Conservation (phyloP, 1,140 invertebrate species). For the Melitaea cinxia region DNA sequence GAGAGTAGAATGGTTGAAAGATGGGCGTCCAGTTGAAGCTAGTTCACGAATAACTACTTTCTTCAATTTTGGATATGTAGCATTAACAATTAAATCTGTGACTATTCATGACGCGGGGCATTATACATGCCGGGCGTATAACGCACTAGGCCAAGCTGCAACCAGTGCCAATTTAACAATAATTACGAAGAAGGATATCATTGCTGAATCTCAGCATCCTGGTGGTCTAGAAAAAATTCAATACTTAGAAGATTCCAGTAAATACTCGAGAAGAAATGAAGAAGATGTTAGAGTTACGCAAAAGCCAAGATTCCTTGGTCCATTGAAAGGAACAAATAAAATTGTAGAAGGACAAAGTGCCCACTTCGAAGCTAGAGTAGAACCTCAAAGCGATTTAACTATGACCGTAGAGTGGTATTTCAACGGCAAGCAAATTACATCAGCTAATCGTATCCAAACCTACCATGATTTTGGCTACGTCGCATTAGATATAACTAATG, state of each 20-base stretch:
- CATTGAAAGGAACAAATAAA: slow-evolving; percentile 94
- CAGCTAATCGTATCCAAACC: slow-evolving; percentile 93
- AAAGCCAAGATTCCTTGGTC: slow-evolving; percentile 92
- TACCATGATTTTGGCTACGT: slow-evolving; percentile 98
- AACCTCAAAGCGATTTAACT: slow-evolving; percentile 94
- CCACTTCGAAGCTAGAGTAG: slow-evolving; percentile 97
- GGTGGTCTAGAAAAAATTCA: slow-evolving; percentile 94
- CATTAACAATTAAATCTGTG: slow-evolving; percentile 96
- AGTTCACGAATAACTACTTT: slow-evolving; percentile 96
- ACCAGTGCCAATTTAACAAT: slow-evolving; percentile 94
- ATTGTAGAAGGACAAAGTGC: slow-evolving; percentile 97
- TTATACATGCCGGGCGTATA: slow-evolving; percentile 95
- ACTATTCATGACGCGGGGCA: slow-evolving; percentile 94
- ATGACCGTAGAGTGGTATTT: slow-evolving; percentile 96
- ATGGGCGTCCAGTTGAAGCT: slow-evolving; percentile 94
- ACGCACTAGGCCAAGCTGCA: slow-evolving; percentile 96
- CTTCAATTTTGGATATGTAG: slow-evolving; percentile 98
- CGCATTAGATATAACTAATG: slow-evolving; percentile 95
- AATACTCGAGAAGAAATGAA: slow-evolving; percentile 84
- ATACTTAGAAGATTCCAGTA: slow-evolving; percentile 92
- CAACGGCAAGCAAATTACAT: slow-evolving; percentile 92
- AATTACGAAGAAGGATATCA: slow-evolving; percentile 92
- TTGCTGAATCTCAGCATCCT: slow-evolving; percentile 92
- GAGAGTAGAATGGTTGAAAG: slow-evolving; percentile 97
- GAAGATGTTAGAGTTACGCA: slow-evolving; percentile 90